These are phyloP conservation scores for Anas capensis DNA, from an alignment of 2,797 vertebrate species.

Conservation along the genomic window DNA sequence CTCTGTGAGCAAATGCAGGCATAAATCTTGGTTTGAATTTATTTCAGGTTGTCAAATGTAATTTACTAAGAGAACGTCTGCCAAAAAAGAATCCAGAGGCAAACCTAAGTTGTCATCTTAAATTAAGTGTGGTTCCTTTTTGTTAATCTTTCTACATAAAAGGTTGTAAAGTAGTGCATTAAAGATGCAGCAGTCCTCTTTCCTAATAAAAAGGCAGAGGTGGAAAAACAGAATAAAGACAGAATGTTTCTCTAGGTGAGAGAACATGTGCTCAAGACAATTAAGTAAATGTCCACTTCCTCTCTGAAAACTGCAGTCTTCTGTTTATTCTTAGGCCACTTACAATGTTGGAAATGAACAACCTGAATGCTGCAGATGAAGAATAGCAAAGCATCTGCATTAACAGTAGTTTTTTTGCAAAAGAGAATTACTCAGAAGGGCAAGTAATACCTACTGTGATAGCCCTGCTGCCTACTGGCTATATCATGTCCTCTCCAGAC, in stretches of 20 bases:
- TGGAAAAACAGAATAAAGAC: not conserved
- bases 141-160: slow-evolving; percentile 69
- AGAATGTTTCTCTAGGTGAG: not conserved
- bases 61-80: slow-evolving; percentile 73
- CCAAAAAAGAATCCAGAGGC: slow-evolving; percentile 71
- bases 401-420: not conserved
- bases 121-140: slow-evolving; percentile 75
- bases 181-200: slow-evolving; percentile 35
- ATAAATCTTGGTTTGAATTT: slow-evolving; percentile 73
- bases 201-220: not conserved
- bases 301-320: not conserved
- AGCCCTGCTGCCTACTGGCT: not conserved
- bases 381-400: not conserved
- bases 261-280: not conserved
- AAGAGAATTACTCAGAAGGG: not conserved
- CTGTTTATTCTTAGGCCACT: not conserved
- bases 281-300: not conserved
- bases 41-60: slow-evolving; percentile 76
- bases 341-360: not conserved
- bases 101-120: slow-evolving; percentile 74
- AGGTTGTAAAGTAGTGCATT: slow-evolving; percentile 57
- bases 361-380: not conserved
- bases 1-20: slow-evolving; percentile 46
- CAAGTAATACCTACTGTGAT: not conserved
- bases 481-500: not conserved